A percentile compares a stretch with the other conserved stretches of the same genome.
phyloP scores from a whole-genome alignment of 2,888 invertebrate genomes.

The Campaea margaritaria region DNA sequence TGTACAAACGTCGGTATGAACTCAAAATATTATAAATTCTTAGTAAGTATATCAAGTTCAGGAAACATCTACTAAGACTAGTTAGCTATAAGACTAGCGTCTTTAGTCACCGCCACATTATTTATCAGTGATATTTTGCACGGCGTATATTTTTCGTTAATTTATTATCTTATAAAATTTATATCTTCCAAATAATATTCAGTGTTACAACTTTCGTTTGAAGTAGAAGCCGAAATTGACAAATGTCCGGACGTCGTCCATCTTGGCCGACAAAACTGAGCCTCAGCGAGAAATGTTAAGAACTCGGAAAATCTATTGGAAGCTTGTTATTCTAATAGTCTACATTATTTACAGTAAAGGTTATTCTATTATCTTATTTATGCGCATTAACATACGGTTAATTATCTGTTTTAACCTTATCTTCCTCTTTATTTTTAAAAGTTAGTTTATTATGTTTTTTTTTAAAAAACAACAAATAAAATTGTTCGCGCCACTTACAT shows the following conservation, averaged over 20 bases:
- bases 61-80: too few species aligned
- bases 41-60: too few species aligned
- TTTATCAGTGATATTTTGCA: neutral
- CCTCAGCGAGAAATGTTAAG: conserved; percentile 10
- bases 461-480: too few species aligned
- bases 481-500: too few species aligned
- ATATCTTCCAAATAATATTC: conserved; percentile 16
- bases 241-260: conserved; percentile 26
- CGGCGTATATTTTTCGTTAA: neutral
- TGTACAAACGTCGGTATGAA: too few species aligned
- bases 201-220: conserved; percentile 21
- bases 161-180: neutral
- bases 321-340: conserved; percentile 3
- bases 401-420: too few species aligned
- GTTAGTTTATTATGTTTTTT: too few species aligned
- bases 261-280: conserved; percentile 9
- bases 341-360: neutral
- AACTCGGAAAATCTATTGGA: conserved; percentile 12
- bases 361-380: neutral
- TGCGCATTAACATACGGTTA: neutral
- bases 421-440: too few species aligned
- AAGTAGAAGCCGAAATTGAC: conserved; percentile 24
- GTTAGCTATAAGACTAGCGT: too few species aligned
- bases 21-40: too few species aligned
- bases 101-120: too few species aligned